phyloP scores from a whole-genome alignment of 2,888 invertebrate genomes.

The Eupithecia vulgata region DNA sequence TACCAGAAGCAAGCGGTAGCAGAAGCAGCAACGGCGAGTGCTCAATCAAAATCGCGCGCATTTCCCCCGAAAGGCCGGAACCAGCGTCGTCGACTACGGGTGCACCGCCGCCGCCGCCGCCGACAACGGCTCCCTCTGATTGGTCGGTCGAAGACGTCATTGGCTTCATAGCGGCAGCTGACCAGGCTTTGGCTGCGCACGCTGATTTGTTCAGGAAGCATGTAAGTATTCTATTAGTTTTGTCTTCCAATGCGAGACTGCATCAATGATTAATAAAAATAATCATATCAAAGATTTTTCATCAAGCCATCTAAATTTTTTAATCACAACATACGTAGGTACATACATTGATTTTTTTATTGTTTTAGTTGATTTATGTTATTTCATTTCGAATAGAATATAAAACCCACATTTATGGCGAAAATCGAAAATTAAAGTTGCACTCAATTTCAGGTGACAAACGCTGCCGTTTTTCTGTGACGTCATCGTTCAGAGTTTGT shows the following conservation, averaged over 20 bases:
- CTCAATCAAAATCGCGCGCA: constrained; percentile 70
- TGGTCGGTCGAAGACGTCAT: constrained; percentile 99
- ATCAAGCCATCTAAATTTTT: too few relatives aligned
- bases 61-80: constrained; percentile 85
- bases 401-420: too few relatives aligned
- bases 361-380: too few relatives aligned
- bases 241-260: not conserved
- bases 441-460: too few relatives aligned
- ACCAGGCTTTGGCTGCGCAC: constrained; percentile 92
- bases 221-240: constrained; percentile 59
- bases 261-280: too few relatives aligned
- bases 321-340: too few relatives aligned
- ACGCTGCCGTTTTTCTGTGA: too few relatives aligned
- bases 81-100: constrained; percentile 88
- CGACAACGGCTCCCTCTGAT: constrained; percentile 86
- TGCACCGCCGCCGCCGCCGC: constrained; percentile 71
- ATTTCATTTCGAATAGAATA: too few relatives aligned
- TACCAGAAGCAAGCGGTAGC: constrained; percentile 47
- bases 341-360: too few relatives aligned
- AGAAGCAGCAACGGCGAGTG: constrained; percentile 36
- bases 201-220: constrained; percentile 97
- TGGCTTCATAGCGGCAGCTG: constrained; percentile 93
- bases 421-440: too few relatives aligned
- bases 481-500: too few relatives aligned
- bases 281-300: too few relatives aligned